A percentile compares a stretch with the other conserved stretches of the same genome.
These are phyloP conservation scores for Athene cunicularia DNA, from an alignment of 2,113 vertebrate species.

Conservation along the genomic window DNA sequence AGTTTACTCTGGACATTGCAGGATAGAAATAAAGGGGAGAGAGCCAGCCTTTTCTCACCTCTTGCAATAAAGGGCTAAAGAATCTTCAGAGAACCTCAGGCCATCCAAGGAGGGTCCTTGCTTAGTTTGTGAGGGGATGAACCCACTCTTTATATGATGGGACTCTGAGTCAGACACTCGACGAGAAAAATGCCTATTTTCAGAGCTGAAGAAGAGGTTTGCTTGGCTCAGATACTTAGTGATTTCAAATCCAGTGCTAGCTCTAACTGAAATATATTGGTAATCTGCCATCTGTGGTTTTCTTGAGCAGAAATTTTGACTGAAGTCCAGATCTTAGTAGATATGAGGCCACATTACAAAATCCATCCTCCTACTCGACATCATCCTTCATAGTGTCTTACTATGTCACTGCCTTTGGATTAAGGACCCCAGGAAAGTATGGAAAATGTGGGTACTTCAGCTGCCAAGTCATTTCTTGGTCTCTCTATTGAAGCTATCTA, in stretches of 20 bases:
- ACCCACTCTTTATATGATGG: background rate
- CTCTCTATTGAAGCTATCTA: constrained; percentile 23
- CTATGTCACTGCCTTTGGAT: constrained; percentile 48
- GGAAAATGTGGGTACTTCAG: constrained; percentile 43
- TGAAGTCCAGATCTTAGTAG: constrained; percentile 61
- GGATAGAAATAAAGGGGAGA: background rate
- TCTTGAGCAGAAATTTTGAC: constrained; percentile 59
- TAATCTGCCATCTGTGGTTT: constrained; percentile 64
- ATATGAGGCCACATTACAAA: constrained; percentile 45
- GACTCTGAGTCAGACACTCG: background rate
- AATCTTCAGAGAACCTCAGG: background rate
- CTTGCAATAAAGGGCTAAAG: background rate
- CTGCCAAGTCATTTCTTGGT: constrained; percentile 64
- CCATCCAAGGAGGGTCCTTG: background rate
- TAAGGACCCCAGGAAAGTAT: constrained; percentile 36
- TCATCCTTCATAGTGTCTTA: constrained; percentile 53
- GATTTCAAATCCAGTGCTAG: constrained; percentile 45
- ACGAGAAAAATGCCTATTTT: constrained; percentile 22
- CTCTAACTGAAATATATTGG: constrained; percentile 52
- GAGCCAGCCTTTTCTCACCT: background rate
- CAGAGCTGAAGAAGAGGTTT: constrained; percentile 27
- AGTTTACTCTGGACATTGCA: background rate
- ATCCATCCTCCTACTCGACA: constrained; percentile 54
- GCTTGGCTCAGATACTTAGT: constrained; percentile 35
- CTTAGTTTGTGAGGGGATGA: background rate